Evolutionary conservation across 2,888 invertebrate species (phyloP), one percentile per base, ranked within the genome.

Genomic region (Tortricodes alternella): DNA sequence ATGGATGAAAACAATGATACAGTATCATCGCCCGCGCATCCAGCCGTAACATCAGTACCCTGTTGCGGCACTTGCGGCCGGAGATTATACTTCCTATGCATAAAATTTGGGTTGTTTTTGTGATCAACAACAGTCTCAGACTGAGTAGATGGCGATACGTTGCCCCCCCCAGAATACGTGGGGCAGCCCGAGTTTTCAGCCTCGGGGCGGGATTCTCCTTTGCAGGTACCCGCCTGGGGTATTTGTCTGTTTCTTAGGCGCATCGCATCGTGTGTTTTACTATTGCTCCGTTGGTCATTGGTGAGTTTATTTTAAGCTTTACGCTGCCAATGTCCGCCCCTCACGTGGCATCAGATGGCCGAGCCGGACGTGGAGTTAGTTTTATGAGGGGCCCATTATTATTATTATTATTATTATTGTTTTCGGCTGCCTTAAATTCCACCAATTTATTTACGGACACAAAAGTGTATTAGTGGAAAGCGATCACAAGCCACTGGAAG

Each of bases 1-100:
- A 57, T 46, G 23, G 60, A 60, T 13, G 60, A 60, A 38, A 60
- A 60, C 13, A 59, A 15, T 6, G 52, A 49, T 6, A 2, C 38
- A 21, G 46, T 53, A 39, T 60, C 53, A 43, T 60, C 51, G 46
- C 46, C 44, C 18, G 46, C 32, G 48, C 8, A 24, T 24, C 8
- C 8, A 1, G 8, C 8, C 9, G 8, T 24, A 24, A 9, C 9
- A 9, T 9, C 8, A n/a, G n/a, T n/a, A n/a, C n/a, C n/a, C n/a
- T n/a, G n/a, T n/a, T 24, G 24, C 24, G 8, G 8, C 24, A 6
- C 24, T 9, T 9, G 9, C 9, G 24, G 24, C 24, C 7, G 24
- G 24, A 24, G 24, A 24, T 24, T 8, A 24, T 24, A 8, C 24
- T 8, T 24, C 9, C 7, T 24, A 24, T 8, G 6, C 24, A 6